These are phyloP conservation scores for Grallaria varia DNA, from an alignment of 2,113 vertebrate genomes.

Conservation along the genomic window DNA sequence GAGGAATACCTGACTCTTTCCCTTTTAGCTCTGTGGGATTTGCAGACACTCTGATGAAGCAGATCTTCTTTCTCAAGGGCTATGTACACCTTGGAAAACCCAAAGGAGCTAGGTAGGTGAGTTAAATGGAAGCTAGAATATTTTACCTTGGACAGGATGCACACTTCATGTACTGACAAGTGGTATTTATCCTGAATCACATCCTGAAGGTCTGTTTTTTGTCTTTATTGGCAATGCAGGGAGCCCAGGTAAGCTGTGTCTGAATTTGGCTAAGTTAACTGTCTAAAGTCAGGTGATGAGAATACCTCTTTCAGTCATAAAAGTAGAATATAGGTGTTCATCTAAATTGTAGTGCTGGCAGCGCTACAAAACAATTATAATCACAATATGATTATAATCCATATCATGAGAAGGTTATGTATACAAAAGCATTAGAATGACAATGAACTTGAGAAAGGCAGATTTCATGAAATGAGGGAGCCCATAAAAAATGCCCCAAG, in stretches of 20 bases:
- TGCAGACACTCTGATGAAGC: background rate
- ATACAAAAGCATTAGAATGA: background rate
- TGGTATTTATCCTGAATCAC: background rate
- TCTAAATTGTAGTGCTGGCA: background rate
- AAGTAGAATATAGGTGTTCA: background rate
- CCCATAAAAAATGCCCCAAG: background rate
- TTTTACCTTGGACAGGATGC: background rate
- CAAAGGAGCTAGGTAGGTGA: background rate
- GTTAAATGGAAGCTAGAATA: background rate
- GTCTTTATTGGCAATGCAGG: background rate
- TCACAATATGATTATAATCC: conserved; percentile 2
- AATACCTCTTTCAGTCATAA: background rate
- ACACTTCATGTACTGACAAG: background rate
- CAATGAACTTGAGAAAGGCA: conserved; percentile 5
- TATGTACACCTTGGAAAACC: fast-evolving
- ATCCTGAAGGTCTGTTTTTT: background rate
- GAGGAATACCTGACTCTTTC: background rate
- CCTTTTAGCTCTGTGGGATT: fast-evolving
- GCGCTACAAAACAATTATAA: background rate
- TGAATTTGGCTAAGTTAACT: background rate
- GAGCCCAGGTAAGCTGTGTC: background rate
- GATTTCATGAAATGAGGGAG: conserved; percentile 16
- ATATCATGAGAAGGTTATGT: background rate
- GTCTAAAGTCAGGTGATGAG: background rate
- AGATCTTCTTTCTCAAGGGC: fast-evolving